These are phyloP conservation scores for Nephrotoma appendiculata DNA, from an alignment of 2,888 invertebrate species.

Conservation along the genomic window DNA sequence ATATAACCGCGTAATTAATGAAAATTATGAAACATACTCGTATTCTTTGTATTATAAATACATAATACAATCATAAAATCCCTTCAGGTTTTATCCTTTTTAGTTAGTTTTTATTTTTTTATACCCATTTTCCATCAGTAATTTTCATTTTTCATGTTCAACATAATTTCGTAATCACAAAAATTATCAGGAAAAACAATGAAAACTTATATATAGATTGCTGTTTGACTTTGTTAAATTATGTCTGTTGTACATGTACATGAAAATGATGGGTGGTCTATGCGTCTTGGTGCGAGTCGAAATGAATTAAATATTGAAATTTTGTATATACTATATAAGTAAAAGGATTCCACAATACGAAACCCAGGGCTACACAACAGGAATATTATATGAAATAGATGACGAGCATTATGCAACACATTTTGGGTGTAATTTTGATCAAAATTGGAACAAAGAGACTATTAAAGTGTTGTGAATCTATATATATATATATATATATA, in stretches of 20 bases:
- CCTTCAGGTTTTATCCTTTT: not conserved
- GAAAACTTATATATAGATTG: not conserved
- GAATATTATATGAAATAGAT: not conserved
- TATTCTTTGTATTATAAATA: too few relatives aligned
- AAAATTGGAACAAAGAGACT: not conserved
- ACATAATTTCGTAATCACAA: not conserved
- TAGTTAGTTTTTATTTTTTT: not conserved
- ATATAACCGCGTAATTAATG: not conserved
- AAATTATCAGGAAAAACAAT: not conserved
- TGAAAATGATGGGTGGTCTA: not conserved
- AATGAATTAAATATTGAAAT: not conserved
- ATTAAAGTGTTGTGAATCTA: not conserved
- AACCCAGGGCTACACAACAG: not conserved
- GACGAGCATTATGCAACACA: not conserved
- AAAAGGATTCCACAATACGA: not conserved
- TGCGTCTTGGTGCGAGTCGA: not conserved
- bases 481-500: not conserved
- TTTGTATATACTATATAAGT: not conserved
- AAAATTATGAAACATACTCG: not conserved
- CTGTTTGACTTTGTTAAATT: not conserved
- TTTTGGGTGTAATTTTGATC: not conserved
- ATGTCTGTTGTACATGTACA: not conserved
- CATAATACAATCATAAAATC: not conserved
- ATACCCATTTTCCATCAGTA: not conserved
- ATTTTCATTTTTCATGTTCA: not conserved